Evolutionary conservation across 2,797 vertebrate genomes (phyloP), one percentile per base, ranked within the genome.

Genomic region (Heterohyrax brucei): DNA sequence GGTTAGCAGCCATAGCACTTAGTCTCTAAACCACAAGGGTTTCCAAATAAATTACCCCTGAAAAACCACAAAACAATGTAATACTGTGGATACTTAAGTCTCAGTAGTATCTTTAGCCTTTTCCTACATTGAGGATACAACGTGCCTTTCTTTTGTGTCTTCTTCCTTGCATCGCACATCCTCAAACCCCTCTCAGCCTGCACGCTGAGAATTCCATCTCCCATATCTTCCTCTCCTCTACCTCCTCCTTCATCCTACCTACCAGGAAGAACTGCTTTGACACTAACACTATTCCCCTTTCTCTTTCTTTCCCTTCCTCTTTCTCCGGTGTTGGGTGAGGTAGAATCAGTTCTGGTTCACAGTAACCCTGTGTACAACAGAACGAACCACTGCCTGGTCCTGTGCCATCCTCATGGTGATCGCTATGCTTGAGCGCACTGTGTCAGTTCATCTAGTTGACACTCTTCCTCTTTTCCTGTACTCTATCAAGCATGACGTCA

Each of bases 181-280:
- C 68, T 70, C 48, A 59, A n/a, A 77, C 59, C 80, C 66, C 89
- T 68, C 66, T 75, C 81, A 77, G 4, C 7, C 12, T 56, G 10
- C 39, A 4, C n/a, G 3, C 10, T 30, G 83, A 61, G 24, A 93
- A 4, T 24, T 44, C 59, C 21, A 76, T 9, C 59, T 94, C 46
- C 28, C 68, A 76, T 28, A 0, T 9, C 53, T 62, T 94, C 91
- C 95, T 76, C 53, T 64, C 46, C 46, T 68, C 28, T 0, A 13
- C 48, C 59, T 88, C 46, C 93, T 97, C 81, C 92, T 90, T 56
- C 80, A 59, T 95, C 33, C 30, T 61, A 53, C 62, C 68, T 44
- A 26, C 19, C 10, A n/a, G 2, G 12, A 19, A 5, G 61, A 18
- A 75, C 62, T 28, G 4, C 24, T n/a, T 89, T 94, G 66, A 92